Evolutionary conservation across 2,113 vertebrate genomes (phyloP).

Genomic region (Etia nguti): DNA sequence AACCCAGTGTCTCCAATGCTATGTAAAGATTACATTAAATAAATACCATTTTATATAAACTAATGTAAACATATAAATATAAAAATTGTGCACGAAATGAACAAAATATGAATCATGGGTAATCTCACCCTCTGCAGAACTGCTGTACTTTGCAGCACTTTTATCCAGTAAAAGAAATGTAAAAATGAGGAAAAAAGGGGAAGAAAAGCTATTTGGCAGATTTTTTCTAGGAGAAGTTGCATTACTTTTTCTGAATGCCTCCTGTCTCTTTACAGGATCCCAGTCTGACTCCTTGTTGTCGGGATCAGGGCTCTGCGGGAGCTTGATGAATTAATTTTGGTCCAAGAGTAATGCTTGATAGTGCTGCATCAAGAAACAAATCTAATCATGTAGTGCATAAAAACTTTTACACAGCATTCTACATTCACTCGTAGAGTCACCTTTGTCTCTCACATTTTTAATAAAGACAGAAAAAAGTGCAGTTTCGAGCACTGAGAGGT

Average conservation of each 20-base stretch:
- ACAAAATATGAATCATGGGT: not conserved
- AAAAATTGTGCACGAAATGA: not conserved
- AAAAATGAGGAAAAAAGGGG: not conserved
- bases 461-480: rapidly evolving
- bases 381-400: not conserved
- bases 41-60: not conserved
- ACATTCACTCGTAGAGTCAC: not conserved
- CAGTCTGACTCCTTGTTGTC: not conserved
- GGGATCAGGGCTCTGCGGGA: not conserved
- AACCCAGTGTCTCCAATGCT: not conserved
- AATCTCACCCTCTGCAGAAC: not conserved
- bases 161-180: not conserved
- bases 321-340: not conserved
- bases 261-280: not conserved
- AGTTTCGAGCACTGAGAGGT: not conserved
- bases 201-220: not conserved
- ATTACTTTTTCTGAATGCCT: not conserved
- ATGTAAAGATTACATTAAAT: not conserved
- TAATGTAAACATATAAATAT: not conserved
- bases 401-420: not conserved
- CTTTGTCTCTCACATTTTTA: not conserved
- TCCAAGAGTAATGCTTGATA: not conserved
- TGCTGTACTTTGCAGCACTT: not conserved
- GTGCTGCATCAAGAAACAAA: not conserved
- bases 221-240: not conserved